phyloP scores from a whole-genome alignment of 2,113 vertebrate genomes.

The Corvus moneduloides region DNA sequence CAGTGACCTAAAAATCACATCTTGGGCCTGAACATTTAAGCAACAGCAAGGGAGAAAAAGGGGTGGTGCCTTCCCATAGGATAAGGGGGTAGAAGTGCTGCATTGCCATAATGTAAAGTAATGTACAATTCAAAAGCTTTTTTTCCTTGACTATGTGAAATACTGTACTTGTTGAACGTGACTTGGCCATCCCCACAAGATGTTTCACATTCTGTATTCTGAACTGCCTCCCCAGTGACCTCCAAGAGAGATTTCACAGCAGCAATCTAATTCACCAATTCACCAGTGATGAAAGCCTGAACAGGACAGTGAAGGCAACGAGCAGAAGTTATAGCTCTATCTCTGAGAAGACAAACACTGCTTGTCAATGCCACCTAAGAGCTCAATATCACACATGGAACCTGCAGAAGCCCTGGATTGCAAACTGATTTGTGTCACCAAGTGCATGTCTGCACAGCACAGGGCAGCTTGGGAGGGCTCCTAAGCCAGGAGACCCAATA shows the following conservation, averaged over 20 bases:
- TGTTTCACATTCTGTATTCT: not conserved
- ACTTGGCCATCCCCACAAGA: not conserved
- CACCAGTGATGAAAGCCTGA: not conserved
- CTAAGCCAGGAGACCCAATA: not conserved
- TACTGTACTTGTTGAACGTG: not conserved
- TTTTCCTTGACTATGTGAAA: not conserved
- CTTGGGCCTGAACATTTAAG: not conserved
- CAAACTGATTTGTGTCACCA: not conserved
- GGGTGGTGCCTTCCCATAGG: not conserved
- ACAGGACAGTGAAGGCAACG: not conserved
- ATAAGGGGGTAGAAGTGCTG: not conserved
- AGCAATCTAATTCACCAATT: slow-evolving; percentile 36
- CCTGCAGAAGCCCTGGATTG: not conserved
- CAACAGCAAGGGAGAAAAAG: not conserved
- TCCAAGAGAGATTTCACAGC: slow-evolving; percentile 9
- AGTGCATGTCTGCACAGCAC: not conserved
- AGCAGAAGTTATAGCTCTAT: slow-evolving; percentile 29
- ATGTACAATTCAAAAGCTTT: not conserved
- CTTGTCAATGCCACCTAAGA: slow-evolving; percentile 35
- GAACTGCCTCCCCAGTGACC: not conserved
- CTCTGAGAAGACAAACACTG: slow-evolving; percentile 16
- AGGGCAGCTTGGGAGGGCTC: not conserved
- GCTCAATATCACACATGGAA: not conserved
- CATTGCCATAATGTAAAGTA: rapidly evolving
- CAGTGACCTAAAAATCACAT: not conserved